Base-by-base conservation (phyloP, 2,888 invertebrate species). In the Tromatobia lineatoria region DNA sequence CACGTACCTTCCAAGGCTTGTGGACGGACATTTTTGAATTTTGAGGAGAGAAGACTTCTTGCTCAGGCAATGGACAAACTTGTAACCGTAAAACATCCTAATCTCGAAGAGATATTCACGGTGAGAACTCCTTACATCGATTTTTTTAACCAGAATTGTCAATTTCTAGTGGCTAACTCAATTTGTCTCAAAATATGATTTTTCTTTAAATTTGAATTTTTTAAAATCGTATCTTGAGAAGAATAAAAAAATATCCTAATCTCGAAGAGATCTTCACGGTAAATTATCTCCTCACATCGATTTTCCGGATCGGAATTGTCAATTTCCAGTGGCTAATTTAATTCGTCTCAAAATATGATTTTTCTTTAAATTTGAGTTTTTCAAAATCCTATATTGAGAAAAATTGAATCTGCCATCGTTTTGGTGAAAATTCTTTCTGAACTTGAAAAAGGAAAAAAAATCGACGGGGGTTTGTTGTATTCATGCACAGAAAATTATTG, bases 31-130 rank as follows among this genome's bases (percentile, higher is more conserved):
- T 97, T 96, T 95, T 95, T 97, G 86, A 96, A 96, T 94, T 97
- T 96, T 92, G 96, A 97, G 85, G 97, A 97, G 93, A 94, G 97
- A 38, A 94, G 94, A 80, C 91, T 94, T 45, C 95, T 96, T 52
- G 95, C 96, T 1, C 94, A 94, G 78, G 97, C 96, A 0, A 94
- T 97, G 89, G 95, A 96, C 92, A 97, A 96, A 91, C 94, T 97
- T 23, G 95, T 96, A 47, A 95, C 95, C 87, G 95, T 95, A 64
- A 95, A 96, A 0, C 96, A 96, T 88, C 95, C 96, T 85, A 97
- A 97, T 89, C 94, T 97, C 57, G 94, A 95, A 71, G 96, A 96
- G 66, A 94, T 97, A 42, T 96, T 97, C 90, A 94, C 95, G 94
- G 96, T 96, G 87, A 89, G 86, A 86, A 18, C 34, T 34, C 25